Evolutionary conservation across 2,888 invertebrate genomes (phyloP).

Genomic region (Acrobasis suavella): DNA sequence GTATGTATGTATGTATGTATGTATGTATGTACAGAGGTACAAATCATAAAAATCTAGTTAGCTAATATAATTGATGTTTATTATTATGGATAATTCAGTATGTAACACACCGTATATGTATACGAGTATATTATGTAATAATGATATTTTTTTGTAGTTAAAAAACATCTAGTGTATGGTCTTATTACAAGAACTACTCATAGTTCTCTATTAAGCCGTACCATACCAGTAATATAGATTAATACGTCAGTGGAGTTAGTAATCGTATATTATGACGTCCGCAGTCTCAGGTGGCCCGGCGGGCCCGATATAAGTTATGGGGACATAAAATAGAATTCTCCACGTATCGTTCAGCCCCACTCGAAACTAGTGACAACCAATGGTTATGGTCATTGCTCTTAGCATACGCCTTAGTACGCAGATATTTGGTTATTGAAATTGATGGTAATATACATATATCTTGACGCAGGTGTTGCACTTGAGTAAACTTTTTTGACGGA

Average conservation of each 20-base stretch:
- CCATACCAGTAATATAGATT: constrained; percentile 16
- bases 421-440: not conserved
- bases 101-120: no score
- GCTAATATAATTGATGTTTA: no score
- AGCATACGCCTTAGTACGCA: not conserved
- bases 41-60: no score
- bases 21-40: no score
- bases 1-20: no score
- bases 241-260: constrained; percentile 26
- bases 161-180: no score
- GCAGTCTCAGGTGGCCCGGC: constrained; percentile 35
- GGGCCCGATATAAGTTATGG: constrained; percentile 28
- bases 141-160: no score
- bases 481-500: no score
- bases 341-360: constrained; percentile 18
- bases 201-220: not conserved
- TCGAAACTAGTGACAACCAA: constrained; percentile 16
- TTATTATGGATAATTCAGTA: no score
- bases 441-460: not conserved
- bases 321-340: constrained; percentile 30
- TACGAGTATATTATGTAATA: no score
- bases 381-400: constrained; percentile 18
- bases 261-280: constrained; percentile 34
- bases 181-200: no score
- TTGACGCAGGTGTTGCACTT: no score